phyloP scores from a whole-genome alignment of 2,113 vertebrate species.

The Zootoca vivipara region DNA sequence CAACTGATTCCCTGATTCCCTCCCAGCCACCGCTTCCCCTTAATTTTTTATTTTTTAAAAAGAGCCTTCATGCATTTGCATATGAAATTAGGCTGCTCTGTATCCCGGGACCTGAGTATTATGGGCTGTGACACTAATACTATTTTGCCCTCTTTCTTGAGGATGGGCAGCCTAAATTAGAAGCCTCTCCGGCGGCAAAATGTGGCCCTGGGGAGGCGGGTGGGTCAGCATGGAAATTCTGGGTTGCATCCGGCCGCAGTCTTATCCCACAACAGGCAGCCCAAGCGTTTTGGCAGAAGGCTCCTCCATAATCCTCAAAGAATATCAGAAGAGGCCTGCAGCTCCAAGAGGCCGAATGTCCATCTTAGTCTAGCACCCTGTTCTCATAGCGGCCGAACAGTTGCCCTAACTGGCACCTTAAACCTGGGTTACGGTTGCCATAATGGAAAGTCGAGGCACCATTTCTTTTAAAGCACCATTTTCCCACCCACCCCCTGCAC shows the following conservation, averaged over 20 bases:
- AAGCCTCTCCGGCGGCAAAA: not conserved
- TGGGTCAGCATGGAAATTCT: not conserved
- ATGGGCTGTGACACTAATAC: not conserved
- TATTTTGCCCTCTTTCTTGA: not conserved
- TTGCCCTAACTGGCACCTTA: too few relatives aligned
- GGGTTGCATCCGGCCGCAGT: not conserved
- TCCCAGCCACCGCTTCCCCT: too few relatives aligned
- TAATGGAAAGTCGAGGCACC: too few relatives aligned
- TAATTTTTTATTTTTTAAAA: not conserved
- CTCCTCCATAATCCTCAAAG: too few relatives aligned
- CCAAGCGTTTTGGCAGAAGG: too few relatives aligned
- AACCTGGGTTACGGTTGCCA: too few relatives aligned
- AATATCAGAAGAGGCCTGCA: too few relatives aligned
- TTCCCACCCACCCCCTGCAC: too few relatives aligned
- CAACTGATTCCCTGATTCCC: too few relatives aligned
- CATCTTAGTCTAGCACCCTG: too few relatives aligned
- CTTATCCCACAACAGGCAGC: rapidly evolving
- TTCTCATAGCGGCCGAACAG: not conserved
- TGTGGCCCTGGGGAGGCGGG: not conserved
- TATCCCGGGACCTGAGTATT: not conserved
- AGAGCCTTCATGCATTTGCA: not conserved
- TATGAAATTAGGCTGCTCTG: not conserved
- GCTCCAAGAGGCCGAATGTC: too few relatives aligned
- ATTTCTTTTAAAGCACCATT: too few relatives aligned
- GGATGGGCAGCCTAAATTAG: not conserved